Evolutionary conservation across 2,797 vertebrate genomes (phyloP), one percentile per base, ranked within the genome.

Genomic region (Streptopelia turtur): DNA sequence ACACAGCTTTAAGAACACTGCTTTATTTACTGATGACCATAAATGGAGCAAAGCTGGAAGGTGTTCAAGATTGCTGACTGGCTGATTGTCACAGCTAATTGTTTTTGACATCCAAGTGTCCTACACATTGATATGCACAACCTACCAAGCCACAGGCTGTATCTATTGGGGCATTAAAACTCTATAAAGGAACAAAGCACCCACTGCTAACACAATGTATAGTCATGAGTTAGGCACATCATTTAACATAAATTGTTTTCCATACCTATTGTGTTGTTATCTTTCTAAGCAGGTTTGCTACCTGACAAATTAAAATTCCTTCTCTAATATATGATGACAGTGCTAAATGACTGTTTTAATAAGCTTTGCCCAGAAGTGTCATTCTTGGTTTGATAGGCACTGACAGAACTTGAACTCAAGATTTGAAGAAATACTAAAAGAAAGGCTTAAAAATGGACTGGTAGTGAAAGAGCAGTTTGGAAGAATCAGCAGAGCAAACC

Each of bases 21-120:
- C 91, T 84, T 96, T 95, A 96, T 95, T 96, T 96, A 84, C 89
- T 82, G 70, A 81, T 52, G 83, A 83, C 76, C 77, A 91, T 68
- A 97, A 95, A 94, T 76, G 59, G 96, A 93, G n/a, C 28, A 93
- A 95, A 97, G 70, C 75, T 95, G 87, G 87, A 96, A 95, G 55
- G 20, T 79, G 63, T 88, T 94, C 95, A 91, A 80, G 80, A 83
- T 55, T 55, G 5, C 35, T 93, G 53, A 77, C 71, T 92, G 65
- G 66, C 72, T 89, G 95, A 96, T 88, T 97, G 86, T 89, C 85
- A 83, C 43, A 61, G 45, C 77, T 93, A 64, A 89, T 88, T 97
- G 79, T 95, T 97, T 94, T 93, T 92, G 49, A 59, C 78, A 91
- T 79, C 70, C 57, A 52, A 80, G 49, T 68, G 74, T 69, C 87